phyloP scores from a whole-genome alignment of 2,888 invertebrate genomes.

The Mythimna ferrago region DNA sequence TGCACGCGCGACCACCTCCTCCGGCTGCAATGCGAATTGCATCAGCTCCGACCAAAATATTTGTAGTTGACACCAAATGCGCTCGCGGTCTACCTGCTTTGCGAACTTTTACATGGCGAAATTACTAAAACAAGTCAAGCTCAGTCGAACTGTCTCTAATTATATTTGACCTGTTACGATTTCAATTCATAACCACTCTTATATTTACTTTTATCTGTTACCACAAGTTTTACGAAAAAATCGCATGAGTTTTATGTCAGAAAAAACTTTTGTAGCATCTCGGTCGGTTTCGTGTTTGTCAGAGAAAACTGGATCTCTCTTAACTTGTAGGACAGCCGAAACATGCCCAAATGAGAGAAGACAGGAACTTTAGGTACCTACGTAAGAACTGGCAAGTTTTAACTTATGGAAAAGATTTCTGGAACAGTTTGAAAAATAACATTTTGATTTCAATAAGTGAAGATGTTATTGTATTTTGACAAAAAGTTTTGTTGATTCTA shows the following conservation, averaged over 20 bases:
- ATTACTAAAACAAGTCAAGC: slow-evolving; percentile 53
- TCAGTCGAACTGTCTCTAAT: slow-evolving; percentile 42
- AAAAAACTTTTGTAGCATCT: slow-evolving; percentile 30
- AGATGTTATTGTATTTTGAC: background rate
- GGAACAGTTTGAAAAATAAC: background rate
- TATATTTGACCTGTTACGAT: slow-evolving; percentile 32
- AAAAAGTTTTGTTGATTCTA: background rate
- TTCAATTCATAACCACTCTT: slow-evolving; percentile 7
- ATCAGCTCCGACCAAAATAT: slow-evolving; percentile 73
- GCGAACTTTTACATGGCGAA: slow-evolving; percentile 73
- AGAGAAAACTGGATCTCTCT: slow-evolving; percentile 43
- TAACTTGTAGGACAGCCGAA: slow-evolving; percentile 43
- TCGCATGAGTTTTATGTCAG: background rate
- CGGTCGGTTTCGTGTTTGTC: slow-evolving; percentile 9
- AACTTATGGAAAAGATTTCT: background rate
- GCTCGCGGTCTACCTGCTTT: slow-evolving; percentile 72
- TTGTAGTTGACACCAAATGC: slow-evolving; percentile 61
- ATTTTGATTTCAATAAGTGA: slow-evolving; percentile 3
- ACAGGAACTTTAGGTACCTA: background rate
- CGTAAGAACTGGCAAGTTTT: background rate
- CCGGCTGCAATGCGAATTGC: slow-evolving; percentile 78
- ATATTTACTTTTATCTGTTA: background rate
- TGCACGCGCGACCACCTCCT: slow-evolving; percentile 70
- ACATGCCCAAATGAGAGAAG: slow-evolving; percentile 29
- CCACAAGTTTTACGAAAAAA: background rate